phyloP scores from a whole-genome alignment of 2,797 vertebrate species.

The Chaetodon trifasciatus region DNA sequence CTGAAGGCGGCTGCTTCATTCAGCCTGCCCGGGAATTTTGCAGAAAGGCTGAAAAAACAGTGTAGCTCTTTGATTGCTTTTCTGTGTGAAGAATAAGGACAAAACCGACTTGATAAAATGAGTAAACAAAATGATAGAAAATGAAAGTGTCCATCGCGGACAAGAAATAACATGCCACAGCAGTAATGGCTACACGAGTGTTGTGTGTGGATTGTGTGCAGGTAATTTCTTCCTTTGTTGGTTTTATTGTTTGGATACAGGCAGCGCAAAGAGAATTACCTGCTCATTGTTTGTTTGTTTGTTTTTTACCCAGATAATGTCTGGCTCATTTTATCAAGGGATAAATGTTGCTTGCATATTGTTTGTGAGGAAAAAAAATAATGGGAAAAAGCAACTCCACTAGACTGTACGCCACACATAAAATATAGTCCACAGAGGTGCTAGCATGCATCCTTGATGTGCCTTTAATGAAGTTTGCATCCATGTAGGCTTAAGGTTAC shows the following conservation, averaged over 20 bases:
- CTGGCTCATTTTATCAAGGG: conserved; percentile 50
- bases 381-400: conserved; percentile 1
- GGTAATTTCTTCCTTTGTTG: conserved; percentile 68
- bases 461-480: background rate
- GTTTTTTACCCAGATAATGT: conserved; percentile 48
- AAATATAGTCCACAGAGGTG: background rate
- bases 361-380: conserved; percentile 5
- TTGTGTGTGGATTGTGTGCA: conserved; percentile 28
- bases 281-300: conserved; percentile 57
- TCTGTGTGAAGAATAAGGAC: conserved; percentile 21
- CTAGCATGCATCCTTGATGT: background rate
- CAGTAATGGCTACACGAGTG: conserved; percentile 42
- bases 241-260: conserved; percentile 66
- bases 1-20: background rate
- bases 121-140: conserved; percentile 52
- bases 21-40: conserved; percentile 4
- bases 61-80: conserved; percentile 4
- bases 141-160: conserved; percentile 53
- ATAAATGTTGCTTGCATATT: conserved; percentile 53
- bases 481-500: background rate
- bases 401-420: background rate
- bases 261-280: conserved; percentile 73
- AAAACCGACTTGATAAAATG: conserved; percentile 43
- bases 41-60: background rate
- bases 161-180: conserved; percentile 34